Evolutionary conservation across 2,797 vertebrate genomes (phyloP), one percentile per base, ranked within the genome.

Genomic region (Mionectes olivaceus): DNA sequence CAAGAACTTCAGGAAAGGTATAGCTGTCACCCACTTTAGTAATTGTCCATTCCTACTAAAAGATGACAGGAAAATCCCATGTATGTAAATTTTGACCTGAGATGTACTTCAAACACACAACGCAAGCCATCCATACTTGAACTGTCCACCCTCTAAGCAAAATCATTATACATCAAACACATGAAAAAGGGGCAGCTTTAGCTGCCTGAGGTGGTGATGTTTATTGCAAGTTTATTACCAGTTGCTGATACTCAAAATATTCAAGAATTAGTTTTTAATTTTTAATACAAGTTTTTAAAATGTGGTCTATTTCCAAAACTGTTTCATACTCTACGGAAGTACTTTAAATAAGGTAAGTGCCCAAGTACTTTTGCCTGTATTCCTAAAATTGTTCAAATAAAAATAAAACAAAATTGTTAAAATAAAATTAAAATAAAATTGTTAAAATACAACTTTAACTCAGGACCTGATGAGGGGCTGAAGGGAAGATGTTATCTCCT

Each of bases 101-200:
- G 75, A 28, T 65, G 22, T 35, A 53, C 52, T 68, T 80, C 53
- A 52, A 81, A 61, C 21, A 43, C 21, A 44, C 0, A 2, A 47
- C 69, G 25, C n/a, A 23, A 77, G 9, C 23, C 22, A 35, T 5
- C 49, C 25, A 22, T 12, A 10, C 11, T 47, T 60, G 32, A 46
- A 16, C 30, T 23, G 27, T 3, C 46, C 39, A 57, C 8, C 15
- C 57, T 18, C 53, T 9, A 19, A 76, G 55, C n/a, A 65, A 46
- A 52, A 17, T 6, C n/a, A 19, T 5, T 17, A 21, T 0, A 0
- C 13, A 12, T 25, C 47, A 61, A n/a, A 50, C 23, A 41, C 52
- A n/a, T 0, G 0, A 25, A 14, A 64, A 22, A 60, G 52, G 10
- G 21, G 33, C 28, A 30, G 67, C 28, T 52, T 19, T 10, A 37